Evolutionary conservation across 2,888 invertebrate species (phyloP).

Genomic region (Aspidiotus destructor): DNA sequence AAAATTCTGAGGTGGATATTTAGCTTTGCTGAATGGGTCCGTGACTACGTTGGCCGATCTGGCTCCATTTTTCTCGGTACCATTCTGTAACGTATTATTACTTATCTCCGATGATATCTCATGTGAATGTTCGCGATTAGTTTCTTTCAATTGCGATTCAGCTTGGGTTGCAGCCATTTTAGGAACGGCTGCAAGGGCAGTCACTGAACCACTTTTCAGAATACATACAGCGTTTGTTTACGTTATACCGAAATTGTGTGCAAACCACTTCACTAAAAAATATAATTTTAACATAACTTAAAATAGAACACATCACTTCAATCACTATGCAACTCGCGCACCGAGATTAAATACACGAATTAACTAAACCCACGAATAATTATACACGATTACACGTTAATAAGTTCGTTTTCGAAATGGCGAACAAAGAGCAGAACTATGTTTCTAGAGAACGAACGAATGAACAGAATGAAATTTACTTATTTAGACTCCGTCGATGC

Average conservation of each 20-base stretch:
- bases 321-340: constrained; percentile 12
- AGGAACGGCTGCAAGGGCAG: constrained; percentile 46
- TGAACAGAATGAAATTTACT: no score
- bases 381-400: no score
- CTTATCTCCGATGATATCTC: constrained; percentile 58
- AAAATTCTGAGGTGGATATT: constrained; percentile 51
- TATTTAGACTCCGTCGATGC: no score
- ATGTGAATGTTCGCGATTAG: constrained; percentile 56
- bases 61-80: constrained; percentile 62
- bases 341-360: not conserved
- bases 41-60: constrained; percentile 42
- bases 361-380: no score
- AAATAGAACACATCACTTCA: constrained; percentile 30
- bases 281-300: constrained; percentile 39
- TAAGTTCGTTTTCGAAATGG: no score
- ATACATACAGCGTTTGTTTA: constrained; percentile 44
- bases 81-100: constrained; percentile 60
- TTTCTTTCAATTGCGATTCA: constrained; percentile 69
- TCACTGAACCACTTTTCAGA: constrained; percentile 55
- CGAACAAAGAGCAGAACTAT: no score
- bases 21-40: constrained; percentile 45
- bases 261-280: constrained; percentile 39
- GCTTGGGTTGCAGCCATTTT: constrained; percentile 80
- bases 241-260: constrained; percentile 40
- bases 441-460: no score